Evolutionary conservation across 1,140 invertebrate genomes (phyloP).

Genomic region (Magallana angulata): DNA sequence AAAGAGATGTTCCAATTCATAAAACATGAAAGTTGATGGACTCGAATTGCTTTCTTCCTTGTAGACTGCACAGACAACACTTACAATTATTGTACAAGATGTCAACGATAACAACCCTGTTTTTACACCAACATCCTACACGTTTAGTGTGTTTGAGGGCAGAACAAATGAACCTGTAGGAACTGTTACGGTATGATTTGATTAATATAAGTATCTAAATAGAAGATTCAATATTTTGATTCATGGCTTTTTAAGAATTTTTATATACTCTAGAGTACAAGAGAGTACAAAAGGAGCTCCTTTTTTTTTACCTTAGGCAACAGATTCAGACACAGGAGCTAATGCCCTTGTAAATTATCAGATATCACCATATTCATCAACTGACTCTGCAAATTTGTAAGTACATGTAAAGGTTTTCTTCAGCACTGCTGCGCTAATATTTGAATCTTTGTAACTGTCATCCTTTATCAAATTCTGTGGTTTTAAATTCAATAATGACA

Average conservation of each 20-base stretch:
- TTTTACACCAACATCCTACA: conserved; percentile 57
- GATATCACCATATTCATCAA: conserved; percentile 50
- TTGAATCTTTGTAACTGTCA: too few species aligned
- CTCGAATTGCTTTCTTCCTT: neutral
- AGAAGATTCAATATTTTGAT: neutral
- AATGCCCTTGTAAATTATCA: conserved; percentile 49
- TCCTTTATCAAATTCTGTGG: neutral
- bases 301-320: conserved; percentile 53
- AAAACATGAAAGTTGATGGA: too few species aligned
- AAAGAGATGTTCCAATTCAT: too few species aligned
- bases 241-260: neutral
- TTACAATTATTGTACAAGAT: conserved; percentile 66
- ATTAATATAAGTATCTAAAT: neutral
- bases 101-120: conserved; percentile 69
- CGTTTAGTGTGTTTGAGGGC: conserved; percentile 61
- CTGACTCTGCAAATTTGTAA: conserved; percentile 43
- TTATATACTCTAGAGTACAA: too few species aligned
- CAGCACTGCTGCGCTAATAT: neutral
- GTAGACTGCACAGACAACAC: conserved; percentile 65
- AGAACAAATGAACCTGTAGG: conserved; percentile 58
- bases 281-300: too few species aligned
- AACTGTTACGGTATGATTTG: conserved; percentile 57
- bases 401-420: conserved; percentile 7
- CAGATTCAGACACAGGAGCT: conserved; percentile 54
- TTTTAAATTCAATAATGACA: neutral